Percentiles rank a stretch among this genome's conserved stretches.
Conservation (phyloP, 2,888 invertebrate species). For the Geotrupes spiniger region DNA sequence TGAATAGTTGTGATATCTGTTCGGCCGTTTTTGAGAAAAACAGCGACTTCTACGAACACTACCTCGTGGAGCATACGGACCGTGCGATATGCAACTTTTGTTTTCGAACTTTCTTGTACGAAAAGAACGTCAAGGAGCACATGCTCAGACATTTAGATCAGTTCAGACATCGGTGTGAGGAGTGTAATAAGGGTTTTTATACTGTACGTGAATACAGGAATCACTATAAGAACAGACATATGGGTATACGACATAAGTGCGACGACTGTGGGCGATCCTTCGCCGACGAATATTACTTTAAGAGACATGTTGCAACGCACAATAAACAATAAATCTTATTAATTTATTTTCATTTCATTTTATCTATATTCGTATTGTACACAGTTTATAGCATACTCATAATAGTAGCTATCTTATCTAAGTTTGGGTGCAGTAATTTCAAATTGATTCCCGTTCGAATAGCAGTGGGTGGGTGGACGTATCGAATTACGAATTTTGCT, state of each 20-base stretch:
- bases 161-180: constrained; percentile 47
- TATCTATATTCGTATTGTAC: too few species aligned
- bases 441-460: too few species aligned
- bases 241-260: constrained; percentile 49
- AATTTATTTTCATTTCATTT: too few species aligned
- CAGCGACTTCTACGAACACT: constrained; percentile 46
- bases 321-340: too few species aligned
- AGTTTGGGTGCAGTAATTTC: too few species aligned
- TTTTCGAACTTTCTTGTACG: constrained; percentile 49
- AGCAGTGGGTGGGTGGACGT: too few species aligned
- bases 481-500: too few species aligned
- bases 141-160: constrained; percentile 49
- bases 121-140: constrained; percentile 49
- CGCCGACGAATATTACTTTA: constrained; percentile 49
- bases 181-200: constrained; percentile 50
- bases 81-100: constrained; percentile 49
- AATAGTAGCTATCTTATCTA: too few species aligned
- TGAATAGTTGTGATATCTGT: constrained; percentile 48
- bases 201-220: constrained; percentile 48
- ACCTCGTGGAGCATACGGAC: constrained; percentile 43
- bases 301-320: constrained; percentile 46
- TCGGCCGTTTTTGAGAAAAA: constrained; percentile 42
- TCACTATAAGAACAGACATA: constrained; percentile 49
- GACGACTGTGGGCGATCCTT: constrained; percentile 47
- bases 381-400: too few species aligned